These are phyloP conservation scores for Microtus californicus DNA, from an alignment of 2,797 vertebrate genomes.

Conservation along the genomic window DNA sequence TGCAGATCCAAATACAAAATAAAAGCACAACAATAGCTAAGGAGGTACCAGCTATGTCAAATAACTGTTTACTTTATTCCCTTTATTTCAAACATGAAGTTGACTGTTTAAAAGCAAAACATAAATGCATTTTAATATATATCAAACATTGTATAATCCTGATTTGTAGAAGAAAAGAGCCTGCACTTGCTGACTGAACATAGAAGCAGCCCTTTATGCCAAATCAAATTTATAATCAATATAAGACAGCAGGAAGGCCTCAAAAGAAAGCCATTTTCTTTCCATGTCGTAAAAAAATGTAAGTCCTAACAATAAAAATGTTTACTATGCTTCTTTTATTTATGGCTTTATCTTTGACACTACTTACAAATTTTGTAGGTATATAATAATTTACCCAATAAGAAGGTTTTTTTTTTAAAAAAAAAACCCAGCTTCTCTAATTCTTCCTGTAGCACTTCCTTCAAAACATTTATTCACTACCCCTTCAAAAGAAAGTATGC, in stretches of 20 bases:
- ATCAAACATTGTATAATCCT: conserved; percentile 64
- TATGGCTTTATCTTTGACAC: conserved; percentile 54
- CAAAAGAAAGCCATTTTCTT: conserved; percentile 55
- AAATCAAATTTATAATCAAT: conserved; percentile 54
- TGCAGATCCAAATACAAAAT: conserved; percentile 80
- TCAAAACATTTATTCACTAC: conserved; percentile 74
- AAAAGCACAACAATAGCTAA: conserved; percentile 84
- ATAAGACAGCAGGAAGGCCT: neutral
- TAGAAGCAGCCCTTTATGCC: conserved; percentile 48
- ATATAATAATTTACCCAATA: conserved; percentile 32
- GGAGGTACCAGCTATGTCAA: conserved; percentile 81
- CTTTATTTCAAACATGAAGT: conserved; percentile 83
- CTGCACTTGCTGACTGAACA: conserved; percentile 57
- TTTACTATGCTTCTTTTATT: conserved; percentile 66
- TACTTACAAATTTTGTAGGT: neutral
- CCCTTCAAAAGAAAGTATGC: conserved; percentile 72
- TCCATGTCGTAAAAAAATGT: neutral
- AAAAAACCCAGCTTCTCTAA: conserved; percentile 28
- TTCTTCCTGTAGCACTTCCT: conserved; percentile 36
- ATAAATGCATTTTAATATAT: conserved; percentile 73
- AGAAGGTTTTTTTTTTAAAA: conserved; percentile 37
- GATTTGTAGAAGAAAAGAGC: conserved; percentile 53
- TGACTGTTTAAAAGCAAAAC: conserved; percentile 76
- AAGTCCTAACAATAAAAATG: conserved; percentile 34
- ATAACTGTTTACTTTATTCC: conserved; percentile 83